A percentile compares a stretch with the other conserved stretches of the same genome.
Evolutionary conservation across 92 coral and sea anemone species (phyloP).

Genomic region (Montipora capitata): DNA sequence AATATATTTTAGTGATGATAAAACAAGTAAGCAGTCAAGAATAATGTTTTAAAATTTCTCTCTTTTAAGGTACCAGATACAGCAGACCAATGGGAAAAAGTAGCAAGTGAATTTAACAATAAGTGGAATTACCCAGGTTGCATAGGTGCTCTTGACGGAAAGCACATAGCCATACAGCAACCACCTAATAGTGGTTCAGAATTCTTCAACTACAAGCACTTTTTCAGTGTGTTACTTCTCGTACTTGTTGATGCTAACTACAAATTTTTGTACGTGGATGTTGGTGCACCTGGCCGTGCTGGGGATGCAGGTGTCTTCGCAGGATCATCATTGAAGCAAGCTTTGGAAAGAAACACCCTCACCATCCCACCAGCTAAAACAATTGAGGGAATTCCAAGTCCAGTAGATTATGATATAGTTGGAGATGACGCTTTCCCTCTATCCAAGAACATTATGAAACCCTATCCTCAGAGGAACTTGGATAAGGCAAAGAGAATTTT

Average conservation of each 20-base stretch:
- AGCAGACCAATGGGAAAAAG: conserved; percentile 45
- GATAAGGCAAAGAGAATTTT: conserved; percentile 55
- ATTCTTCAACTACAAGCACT: conserved; percentile 64
- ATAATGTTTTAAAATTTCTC: neutral
- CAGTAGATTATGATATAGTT: conserved; percentile 30
- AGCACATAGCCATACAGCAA: conserved; percentile 69
- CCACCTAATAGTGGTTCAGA: conserved; percentile 71
- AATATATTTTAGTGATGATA: conserved; percentile 16
- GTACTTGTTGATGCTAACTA: conserved; percentile 74
- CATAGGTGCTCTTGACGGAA: conserved; percentile 73
- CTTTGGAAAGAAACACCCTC: conserved; percentile 52
- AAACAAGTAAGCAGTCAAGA: conserved; percentile 11
- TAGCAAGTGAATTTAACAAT: conserved; percentile 34
- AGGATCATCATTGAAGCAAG: conserved; percentile 49
- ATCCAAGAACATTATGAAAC: conserved; percentile 38
- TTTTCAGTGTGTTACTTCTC: conserved; percentile 54
- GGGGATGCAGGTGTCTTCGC: conserved; percentile 79
- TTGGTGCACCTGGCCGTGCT: conserved; percentile 81
- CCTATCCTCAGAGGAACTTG: conserved; percentile 50
- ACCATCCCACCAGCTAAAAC: conserved; percentile 42
- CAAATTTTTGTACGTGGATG: conserved; percentile 74
- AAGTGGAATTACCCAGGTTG: conserved; percentile 66
- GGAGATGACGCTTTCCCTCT: conserved; percentile 65
- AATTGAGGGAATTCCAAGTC: conserved; percentile 44
- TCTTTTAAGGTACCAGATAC: conserved; percentile 52